Evolutionary conservation across 2,888 invertebrate species (phyloP).

Genomic region (Opisthograptis luteolata): DNA sequence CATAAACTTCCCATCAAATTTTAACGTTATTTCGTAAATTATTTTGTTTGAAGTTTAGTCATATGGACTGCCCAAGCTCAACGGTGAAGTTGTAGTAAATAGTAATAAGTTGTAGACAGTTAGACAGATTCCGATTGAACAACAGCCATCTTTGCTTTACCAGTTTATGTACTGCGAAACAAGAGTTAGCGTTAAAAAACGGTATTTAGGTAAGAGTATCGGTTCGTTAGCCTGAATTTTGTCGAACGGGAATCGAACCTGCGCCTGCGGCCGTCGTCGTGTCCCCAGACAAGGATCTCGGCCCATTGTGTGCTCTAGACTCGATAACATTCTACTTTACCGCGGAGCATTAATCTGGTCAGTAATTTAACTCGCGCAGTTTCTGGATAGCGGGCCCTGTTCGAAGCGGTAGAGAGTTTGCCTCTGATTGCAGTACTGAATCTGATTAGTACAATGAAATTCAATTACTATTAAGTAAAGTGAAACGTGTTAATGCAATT

Average conservation of each 20-base stretch:
- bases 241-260: conserved; percentile 73
- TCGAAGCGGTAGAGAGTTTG: neutral
- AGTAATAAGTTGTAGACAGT: no score
- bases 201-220: conserved; percentile 60
- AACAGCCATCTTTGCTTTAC: no score
- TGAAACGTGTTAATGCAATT: neutral
- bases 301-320: conserved; percentile 72
- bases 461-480: neutral
- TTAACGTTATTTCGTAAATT: conserved; percentile 32
- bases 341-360: conserved; percentile 41
- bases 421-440: conserved; percentile 11
- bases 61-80: neutral
- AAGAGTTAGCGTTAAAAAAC: conserved; percentile 44
- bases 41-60: conserved; percentile 21
- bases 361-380: conserved; percentile 22
- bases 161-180: conserved; percentile 26
- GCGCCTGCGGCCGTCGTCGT: conserved; percentile 64
- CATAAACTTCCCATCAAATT: conserved; percentile 12
- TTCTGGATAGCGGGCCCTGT: conserved; percentile 8
- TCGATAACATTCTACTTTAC: conserved; percentile 70
- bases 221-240: conserved; percentile 75
- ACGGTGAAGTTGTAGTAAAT: no score
- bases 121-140: no score
- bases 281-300: conserved; percentile 73
- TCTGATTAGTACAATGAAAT: conserved; percentile 5